Base-by-base conservation (phyloP, 2,888 invertebrate species). In the Panopea generosa region DNA sequence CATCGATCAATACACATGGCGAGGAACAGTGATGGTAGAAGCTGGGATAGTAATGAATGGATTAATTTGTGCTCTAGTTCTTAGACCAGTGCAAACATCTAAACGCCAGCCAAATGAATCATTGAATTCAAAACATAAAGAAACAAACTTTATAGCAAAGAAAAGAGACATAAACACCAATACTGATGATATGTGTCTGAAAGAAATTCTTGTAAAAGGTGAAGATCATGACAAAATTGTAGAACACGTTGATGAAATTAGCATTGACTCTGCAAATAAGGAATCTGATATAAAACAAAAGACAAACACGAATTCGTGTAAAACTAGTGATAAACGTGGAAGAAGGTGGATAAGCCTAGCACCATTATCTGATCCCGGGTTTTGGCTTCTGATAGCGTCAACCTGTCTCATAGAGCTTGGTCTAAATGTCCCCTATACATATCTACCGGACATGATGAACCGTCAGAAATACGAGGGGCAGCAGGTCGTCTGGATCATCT, bases 361-460 rank as follows among this genome's bases (percentile, higher is more conserved):
- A n/a, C 66, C 76, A 7, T 45, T 66, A n/a, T 66, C 52, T 24
- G 62, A 70, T 18, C 26, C 38, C 14, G 52, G 52, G 9, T 76
- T 76, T 57, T 14, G 60, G 11, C 14, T 76, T 11, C 43, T 70
- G 9, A 40, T 76, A 18, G n/a, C 50, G 20, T 49, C 70, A 6
- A 50, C 33, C 9, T 9, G 61, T 11, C 24, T 76, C 4, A 57
- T 70, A 18, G 70, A 76, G 18, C 22, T 76, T 14, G 45, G 57
- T 4, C 40, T 70, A 26, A 56, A 69, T 66, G 61, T 66, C 4
- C 76, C 76, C 1, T 76, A 66, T 45, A 43, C 70, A n/a, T 76
- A 49, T 24, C 22, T 76, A 11, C 76, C 76, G 2, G 61, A 76
- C 22, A 70, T 76, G 70, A 76, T 76, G 75, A 16, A n/a, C 22